These are phyloP conservation scores for Furcifer pardalis DNA, from an alignment of 2,797 vertebrate species.

Conservation along the genomic window DNA sequence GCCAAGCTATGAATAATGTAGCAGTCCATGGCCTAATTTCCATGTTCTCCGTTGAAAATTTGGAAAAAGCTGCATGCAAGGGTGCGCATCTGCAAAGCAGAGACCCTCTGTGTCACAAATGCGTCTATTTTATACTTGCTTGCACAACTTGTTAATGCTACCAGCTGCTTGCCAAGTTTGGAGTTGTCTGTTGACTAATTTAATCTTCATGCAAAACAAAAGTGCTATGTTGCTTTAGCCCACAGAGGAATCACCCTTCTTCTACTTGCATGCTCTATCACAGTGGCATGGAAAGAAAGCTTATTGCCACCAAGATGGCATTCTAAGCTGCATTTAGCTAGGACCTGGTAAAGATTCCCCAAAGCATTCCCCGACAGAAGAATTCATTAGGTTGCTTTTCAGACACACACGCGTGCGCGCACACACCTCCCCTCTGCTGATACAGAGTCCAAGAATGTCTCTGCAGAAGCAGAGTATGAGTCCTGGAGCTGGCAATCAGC, in stretches of 20 bases:
- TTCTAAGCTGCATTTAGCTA: constrained; percentile 62
- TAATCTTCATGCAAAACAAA: constrained; percentile 70
- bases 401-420: too few relatives aligned
- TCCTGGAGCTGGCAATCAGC: constrained; percentile 58
- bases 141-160: constrained; percentile 73
- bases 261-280: constrained; percentile 59
- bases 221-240: constrained; percentile 52
- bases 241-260: constrained; percentile 65
- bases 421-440: constrained; percentile 57
- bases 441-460: constrained; percentile 62
- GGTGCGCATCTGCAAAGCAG: constrained; percentile 45
- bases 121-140: constrained; percentile 74
- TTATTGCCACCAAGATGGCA: constrained; percentile 34
- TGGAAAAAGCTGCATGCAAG: constrained; percentile 70
- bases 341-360: constrained; percentile 61
- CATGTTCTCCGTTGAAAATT: constrained; percentile 71
- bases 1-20: constrained; percentile 76
- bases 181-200: constrained; percentile 71
- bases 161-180: constrained; percentile 70
- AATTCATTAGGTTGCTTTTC: constrained; percentile 70
- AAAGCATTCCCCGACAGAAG: constrained; percentile 64
- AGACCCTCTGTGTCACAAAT: constrained; percentile 47
- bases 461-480: constrained; percentile 64
- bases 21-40: constrained; percentile 71
- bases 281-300: constrained; percentile 58